Percentiles rank a stretch among this genome's conserved stretches.
phyloP scores from a whole-genome alignment of 2,113 vertebrate species.

The Cochlearius cochlearius region DNA sequence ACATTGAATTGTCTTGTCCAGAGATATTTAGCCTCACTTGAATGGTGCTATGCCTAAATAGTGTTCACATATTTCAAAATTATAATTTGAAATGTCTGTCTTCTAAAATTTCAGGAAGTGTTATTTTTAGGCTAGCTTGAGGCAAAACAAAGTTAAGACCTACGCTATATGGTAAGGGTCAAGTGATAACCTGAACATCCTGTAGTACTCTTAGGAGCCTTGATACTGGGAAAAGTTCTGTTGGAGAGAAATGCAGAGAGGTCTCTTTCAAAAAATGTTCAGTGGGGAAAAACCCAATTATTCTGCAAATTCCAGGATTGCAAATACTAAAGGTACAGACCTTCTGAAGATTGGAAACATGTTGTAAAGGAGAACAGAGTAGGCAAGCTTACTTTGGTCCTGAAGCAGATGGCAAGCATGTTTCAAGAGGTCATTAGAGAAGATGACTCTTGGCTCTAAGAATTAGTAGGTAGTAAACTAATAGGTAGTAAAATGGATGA shows the following conservation, averaged over 20 bases:
- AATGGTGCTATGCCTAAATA: background rate
- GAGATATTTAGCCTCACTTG: background rate
- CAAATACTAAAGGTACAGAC: background rate
- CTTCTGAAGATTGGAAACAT: background rate
- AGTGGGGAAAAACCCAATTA: background rate
- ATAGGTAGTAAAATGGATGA: background rate
- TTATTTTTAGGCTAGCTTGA: background rate
- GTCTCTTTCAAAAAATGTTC: background rate
- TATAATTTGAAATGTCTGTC: background rate
- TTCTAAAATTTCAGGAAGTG: background rate
- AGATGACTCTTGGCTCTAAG: background rate
- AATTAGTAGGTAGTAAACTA: too few species aligned
- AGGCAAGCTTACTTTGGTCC: background rate
- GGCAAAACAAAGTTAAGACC: background rate
- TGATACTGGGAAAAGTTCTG: background rate
- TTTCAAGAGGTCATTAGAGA: background rate
- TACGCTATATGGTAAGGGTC: background rate
- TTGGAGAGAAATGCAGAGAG: background rate
- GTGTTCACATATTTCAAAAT: background rate
- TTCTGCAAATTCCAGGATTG: background rate
- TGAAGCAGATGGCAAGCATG: background rate
- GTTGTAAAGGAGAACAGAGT: background rate
- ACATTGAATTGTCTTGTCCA: background rate
- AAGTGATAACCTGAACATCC: background rate
- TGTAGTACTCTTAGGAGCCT: background rate